These are phyloP conservation scores for Mythimna albipuncta DNA, from an alignment of 2,888 invertebrate genomes.

Conservation along the genomic window DNA sequence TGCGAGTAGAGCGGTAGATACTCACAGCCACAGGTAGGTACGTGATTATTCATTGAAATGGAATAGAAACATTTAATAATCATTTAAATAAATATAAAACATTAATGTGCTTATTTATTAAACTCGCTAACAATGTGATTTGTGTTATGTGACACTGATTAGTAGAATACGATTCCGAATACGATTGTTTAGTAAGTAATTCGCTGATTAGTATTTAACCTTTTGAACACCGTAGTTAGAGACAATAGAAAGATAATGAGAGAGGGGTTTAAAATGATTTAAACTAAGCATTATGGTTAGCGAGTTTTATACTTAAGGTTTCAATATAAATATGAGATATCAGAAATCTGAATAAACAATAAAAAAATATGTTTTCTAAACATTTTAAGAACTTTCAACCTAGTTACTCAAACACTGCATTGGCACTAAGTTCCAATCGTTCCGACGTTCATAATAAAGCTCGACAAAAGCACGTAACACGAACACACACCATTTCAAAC, in stretches of 20 bases:
- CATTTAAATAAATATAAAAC: background rate
- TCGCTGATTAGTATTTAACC: too few species aligned
- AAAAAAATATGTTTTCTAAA: background rate
- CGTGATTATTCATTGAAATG: slow-evolving; percentile 35
- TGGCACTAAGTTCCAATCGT: slow-evolving; percentile 17
- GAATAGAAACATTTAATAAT: slow-evolving; percentile 13
- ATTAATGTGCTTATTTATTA: too few species aligned
- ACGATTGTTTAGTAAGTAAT: too few species aligned
- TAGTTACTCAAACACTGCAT: background rate
- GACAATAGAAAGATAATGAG: too few species aligned
- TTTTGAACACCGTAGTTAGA: too few species aligned
- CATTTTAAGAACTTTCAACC: background rate
- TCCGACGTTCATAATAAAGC: slow-evolving; percentile 10
- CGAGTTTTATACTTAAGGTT: too few species aligned
- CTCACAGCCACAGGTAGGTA: background rate
- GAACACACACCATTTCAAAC: background rate
- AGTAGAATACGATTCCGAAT: too few species aligned
- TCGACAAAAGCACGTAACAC: slow-evolving; percentile 17
- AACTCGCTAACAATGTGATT: too few species aligned
- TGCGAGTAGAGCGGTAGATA: slow-evolving; percentile 10
- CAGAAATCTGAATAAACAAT: background rate
- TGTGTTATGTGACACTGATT: too few species aligned
- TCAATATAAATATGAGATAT: background rate
- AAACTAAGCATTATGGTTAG: too few species aligned
- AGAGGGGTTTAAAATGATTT: too few species aligned